A percentile compares a stretch with the other conserved stretches of the same genome.
Evolutionary conservation across 2,113 vertebrate species (phyloP).

Genomic region (Brachypteracias leptosomus): DNA sequence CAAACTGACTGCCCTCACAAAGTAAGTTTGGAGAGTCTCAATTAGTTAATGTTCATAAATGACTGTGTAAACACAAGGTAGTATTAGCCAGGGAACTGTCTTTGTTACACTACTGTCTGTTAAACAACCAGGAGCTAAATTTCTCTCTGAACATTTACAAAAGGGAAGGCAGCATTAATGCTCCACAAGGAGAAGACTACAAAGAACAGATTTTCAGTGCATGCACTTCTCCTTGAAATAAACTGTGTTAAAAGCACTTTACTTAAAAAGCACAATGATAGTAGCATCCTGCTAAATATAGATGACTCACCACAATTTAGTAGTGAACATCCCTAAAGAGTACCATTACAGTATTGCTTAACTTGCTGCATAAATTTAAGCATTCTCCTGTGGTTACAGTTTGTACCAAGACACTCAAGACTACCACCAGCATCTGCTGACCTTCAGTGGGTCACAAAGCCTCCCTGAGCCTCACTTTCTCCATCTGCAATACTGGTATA

Average conservation of each 20-base stretch:
- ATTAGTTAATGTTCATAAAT: background rate
- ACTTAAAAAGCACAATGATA: conserved; percentile 65
- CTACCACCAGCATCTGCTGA: background rate
- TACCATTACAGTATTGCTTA: conserved; percentile 54
- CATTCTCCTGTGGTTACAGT: conserved; percentile 20
- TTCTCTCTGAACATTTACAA: conserved; percentile 50
- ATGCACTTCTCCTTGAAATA: conserved; percentile 63
- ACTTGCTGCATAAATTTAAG: conserved; percentile 60
- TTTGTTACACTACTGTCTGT: conserved; percentile 12
- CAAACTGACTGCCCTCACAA: conserved; percentile 2
- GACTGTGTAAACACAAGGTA: conserved; percentile 20
- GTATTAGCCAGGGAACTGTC: conserved; percentile 4
- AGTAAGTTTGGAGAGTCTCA: background rate
- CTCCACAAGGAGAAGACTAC: conserved; percentile 31
- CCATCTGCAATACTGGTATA: background rate
- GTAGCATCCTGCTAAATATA: conserved; percentile 69
- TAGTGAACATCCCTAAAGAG: conserved; percentile 52
- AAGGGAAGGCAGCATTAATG: conserved; percentile 53
- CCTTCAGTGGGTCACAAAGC: background rate
- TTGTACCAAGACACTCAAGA: background rate
- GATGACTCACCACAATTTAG: conserved; percentile 65
- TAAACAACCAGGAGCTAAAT: conserved; percentile 58
- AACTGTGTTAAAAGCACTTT: conserved; percentile 69
- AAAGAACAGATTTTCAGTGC: conserved; percentile 53
- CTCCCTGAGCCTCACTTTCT: background rate